Percentiles rank a stretch among this genome's conserved stretches.
Conservation (phyloP, 2,888 invertebrate genomes). For the Oscheius sp. region DNA sequence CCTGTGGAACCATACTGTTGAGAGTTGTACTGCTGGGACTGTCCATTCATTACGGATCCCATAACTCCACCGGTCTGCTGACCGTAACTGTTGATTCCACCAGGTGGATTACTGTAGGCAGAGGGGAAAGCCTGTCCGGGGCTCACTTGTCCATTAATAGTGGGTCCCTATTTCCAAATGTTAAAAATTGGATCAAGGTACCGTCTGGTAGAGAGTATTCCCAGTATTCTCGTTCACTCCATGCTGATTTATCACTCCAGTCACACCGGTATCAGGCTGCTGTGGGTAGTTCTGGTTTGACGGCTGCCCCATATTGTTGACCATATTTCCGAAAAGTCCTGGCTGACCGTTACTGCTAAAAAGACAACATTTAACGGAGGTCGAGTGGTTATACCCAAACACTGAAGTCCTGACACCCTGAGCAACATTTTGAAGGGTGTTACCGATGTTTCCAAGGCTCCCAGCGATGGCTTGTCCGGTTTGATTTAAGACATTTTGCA, state of each 20-base stretch:
- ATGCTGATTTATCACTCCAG: constrained; percentile 51
- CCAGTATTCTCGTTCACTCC: constrained; percentile 52
- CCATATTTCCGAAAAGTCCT: constrained; percentile 19
- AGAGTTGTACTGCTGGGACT: neutral
- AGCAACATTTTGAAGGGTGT: constrained; percentile 12
- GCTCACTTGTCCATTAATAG: constrained; percentile 6
- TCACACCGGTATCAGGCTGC: constrained; percentile 33
- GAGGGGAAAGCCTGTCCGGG: neutral
- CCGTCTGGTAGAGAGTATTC: constrained; percentile 45
- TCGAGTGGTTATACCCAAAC: constrained; percentile 13
- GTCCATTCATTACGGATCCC: neutral
- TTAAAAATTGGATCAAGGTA: neutral
- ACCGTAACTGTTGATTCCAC: neutral
- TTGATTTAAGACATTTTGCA: constrained; percentile 11
- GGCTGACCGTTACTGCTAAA: constrained; percentile 15
- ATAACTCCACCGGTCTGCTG: constrained; percentile 3
- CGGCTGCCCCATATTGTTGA: constrained; percentile 2
- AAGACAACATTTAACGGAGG: neutral
- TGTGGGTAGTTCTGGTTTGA: neutral
- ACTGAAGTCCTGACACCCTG: constrained; percentile 27
- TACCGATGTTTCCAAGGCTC: neutral
- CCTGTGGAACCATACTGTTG: too few species aligned
- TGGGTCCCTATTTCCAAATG: neutral
- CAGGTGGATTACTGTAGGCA: neutral
- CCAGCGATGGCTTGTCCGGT: constrained; percentile 2